Evolutionary conservation across 2,888 invertebrate species (phyloP), one percentile per base, ranked within the genome.

Genomic region (Lasioglossum calceatum): DNA sequence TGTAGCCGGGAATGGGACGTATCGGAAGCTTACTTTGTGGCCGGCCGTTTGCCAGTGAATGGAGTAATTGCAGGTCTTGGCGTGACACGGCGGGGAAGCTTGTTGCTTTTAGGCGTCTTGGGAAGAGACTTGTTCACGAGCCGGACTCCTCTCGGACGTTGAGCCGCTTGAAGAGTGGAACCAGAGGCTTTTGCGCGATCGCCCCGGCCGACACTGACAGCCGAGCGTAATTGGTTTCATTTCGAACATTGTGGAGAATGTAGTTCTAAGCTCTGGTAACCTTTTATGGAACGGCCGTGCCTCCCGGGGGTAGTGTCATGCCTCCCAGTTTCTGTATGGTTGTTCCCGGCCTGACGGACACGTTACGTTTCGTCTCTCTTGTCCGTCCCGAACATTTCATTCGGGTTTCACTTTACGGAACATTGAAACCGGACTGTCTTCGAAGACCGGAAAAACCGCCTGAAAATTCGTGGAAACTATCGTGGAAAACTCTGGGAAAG

Each of bases 11-110:
- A 64, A 54, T 64, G 36, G 44, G 16, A 47, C 54, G 67, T 54
- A 74, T 72, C 71, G 79, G 74, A 82, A 82, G 82, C 74, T 82
- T 50, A 67, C 58, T 74, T 77, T 58, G 84, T 50, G n/a, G 81
- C 44, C 32, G 72, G 76, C 64, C 73, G 81, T 76, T 61, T 72
- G 71, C 76, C 36, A 64, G 39, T 64, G 84, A 81, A 67, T 73
- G 81, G 77, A 81, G 67, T 77, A 81, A 84, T 84, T 81, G 77
- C 84, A 47, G 75, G 77, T 64, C 72, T 77, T 54, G 42, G 70
- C 80, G 50, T 47, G 70, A 80, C 61, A 80, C 77, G 64, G 58
- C 76, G 58, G 72, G 83, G 76, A 72, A 61, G 74, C 76, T 75
- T 72, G 78, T 79, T 79, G 78, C 78, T 71, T 79, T 77, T 77